Conservation (phyloP, 2,888 invertebrate genomes). For the Acanthosepion esculentum region DNA sequence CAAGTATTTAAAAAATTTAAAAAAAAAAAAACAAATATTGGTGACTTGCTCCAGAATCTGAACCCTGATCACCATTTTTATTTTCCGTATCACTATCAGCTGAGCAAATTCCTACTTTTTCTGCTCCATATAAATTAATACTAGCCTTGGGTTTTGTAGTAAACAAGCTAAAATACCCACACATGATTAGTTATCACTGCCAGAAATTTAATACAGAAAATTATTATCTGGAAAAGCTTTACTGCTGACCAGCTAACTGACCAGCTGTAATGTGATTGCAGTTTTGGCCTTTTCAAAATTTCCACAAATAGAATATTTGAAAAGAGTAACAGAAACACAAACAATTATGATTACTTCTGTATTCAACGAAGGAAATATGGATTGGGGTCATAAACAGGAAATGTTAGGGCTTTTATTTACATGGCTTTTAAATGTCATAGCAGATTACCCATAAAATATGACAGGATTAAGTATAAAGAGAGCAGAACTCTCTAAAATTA, state of each 20-base stretch:
- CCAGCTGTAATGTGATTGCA: neutral
- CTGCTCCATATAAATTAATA: neutral
- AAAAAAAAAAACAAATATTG: neutral
- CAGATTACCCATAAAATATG: too few species aligned
- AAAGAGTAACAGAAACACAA: neutral
- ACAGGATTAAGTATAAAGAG: too few species aligned
- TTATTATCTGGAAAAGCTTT: neutral
- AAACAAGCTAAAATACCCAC: neutral
- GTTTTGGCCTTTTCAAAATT: neutral
- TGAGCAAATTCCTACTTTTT: neutral
- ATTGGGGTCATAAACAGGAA: too few species aligned
- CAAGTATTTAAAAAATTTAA: neutral
- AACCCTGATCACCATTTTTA: neutral
- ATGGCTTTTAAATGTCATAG: too few species aligned
- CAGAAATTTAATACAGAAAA: neutral
- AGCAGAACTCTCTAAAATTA: too few species aligned
- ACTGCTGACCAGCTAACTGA: neutral
- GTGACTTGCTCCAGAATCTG: neutral
- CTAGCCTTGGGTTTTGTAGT: neutral
- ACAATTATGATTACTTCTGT: neutral
- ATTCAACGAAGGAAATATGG: neutral
- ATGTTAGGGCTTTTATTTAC: too few species aligned
- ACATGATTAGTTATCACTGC: neutral
- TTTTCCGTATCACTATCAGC: neutral
- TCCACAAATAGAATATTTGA: neutral